Evolutionary conservation across 2,113 vertebrate species (phyloP).

Genomic region (Dicaeum eximium): DNA sequence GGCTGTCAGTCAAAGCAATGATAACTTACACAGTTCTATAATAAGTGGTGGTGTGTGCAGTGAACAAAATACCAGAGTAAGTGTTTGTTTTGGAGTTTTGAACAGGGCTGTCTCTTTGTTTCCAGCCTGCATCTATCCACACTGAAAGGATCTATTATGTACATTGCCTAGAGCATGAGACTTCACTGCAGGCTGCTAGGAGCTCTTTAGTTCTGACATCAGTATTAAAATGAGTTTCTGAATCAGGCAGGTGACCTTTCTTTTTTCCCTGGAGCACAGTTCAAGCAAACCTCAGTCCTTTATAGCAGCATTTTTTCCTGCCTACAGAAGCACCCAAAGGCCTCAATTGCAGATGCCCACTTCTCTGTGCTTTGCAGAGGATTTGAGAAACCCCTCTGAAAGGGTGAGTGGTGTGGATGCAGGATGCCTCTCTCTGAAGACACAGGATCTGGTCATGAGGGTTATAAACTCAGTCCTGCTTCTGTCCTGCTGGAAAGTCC

Average conservation of each 20-base stretch:
- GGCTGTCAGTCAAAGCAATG: slow-evolving; percentile 49
- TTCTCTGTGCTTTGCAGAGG: background rate
- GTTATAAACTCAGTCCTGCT: background rate
- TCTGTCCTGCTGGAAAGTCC: background rate
- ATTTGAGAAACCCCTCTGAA: background rate
- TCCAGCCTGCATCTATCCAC: background rate
- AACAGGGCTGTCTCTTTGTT: background rate
- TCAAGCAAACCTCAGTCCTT: background rate
- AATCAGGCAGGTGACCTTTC: background rate
- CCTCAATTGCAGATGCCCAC: background rate
- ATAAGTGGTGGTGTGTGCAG: background rate
- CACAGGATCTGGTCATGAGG: rapidly evolving
- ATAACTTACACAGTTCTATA: background rate
- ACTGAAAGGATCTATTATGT: background rate
- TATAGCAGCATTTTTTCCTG: background rate
- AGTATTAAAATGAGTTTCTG: background rate
- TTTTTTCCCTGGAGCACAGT: background rate
- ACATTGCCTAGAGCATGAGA: background rate
- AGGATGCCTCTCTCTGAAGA: background rate
- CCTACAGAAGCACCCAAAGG: background rate
- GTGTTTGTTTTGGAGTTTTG: background rate
- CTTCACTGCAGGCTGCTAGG: background rate
- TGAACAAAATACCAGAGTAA: background rate
- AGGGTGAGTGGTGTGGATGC: background rate
- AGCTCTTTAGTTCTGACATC: background rate